These are phyloP conservation scores for Alligator sinensis DNA, from an alignment of 2,113 vertebrate genomes.

Conservation along the genomic window DNA sequence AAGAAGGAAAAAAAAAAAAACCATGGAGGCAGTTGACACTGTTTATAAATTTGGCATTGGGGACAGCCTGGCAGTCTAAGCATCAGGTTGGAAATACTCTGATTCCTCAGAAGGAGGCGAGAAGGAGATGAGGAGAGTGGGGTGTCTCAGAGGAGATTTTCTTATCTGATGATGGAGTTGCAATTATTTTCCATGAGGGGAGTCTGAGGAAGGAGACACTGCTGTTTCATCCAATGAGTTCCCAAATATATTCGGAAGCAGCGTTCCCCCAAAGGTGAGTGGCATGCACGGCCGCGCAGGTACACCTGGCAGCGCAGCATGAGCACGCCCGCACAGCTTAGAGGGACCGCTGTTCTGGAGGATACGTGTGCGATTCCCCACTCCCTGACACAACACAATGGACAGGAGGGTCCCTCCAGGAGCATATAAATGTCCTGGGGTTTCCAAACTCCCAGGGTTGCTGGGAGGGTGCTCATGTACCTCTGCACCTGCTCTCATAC, in stretches of 20 bases:
- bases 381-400: background rate
- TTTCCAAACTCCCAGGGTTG: background rate
- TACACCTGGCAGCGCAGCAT: too few relatives aligned
- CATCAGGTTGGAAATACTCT: fast-evolving
- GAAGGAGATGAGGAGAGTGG: background rate
- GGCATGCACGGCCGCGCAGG: too few relatives aligned
- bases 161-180: background rate
- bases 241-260: background rate
- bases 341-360: background rate
- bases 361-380: background rate
- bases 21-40: background rate
- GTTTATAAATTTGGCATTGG: background rate
- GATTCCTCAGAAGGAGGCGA: background rate
- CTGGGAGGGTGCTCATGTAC: background rate
- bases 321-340: background rate
- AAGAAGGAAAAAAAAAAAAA: background rate
- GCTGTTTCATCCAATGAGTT: background rate
- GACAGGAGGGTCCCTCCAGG: background rate
- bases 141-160: background rate
- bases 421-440: background rate
- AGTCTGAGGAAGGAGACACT: background rate
- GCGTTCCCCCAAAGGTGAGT: background rate
- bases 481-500: background rate
- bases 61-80: background rate
- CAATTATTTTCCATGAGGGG: fast-evolving